A percentile compares a stretch with the other conserved stretches of the same genome.
phyloP scores from a whole-genome alignment of 2,888 invertebrate genomes.

The Elmis aenea region DNA sequence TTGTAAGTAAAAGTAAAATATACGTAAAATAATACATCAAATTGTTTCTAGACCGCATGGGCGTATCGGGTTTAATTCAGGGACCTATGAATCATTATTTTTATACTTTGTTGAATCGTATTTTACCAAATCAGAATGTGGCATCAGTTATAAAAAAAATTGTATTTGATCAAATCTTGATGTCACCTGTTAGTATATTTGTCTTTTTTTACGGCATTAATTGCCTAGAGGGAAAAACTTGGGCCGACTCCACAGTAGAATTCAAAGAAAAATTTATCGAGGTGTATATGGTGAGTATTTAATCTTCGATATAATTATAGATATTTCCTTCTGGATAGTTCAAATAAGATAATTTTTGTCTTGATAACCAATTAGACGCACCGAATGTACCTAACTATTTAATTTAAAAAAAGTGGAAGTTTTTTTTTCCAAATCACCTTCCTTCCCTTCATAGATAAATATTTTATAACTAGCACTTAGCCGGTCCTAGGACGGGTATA shows the following conservation, averaged over 20 bases:
- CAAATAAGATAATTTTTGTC: no score
- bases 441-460: no score
- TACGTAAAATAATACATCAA: no score
- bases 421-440: no score
- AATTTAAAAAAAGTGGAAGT: no score
- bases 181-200: slow-evolving; percentile 73
- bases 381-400: no score
- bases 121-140: slow-evolving; percentile 56
- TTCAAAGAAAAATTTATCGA: slow-evolving; percentile 64
- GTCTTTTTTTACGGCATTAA: slow-evolving; percentile 80
- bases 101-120: slow-evolving; percentile 69
- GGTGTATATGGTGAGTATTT: slow-evolving; percentile 62
- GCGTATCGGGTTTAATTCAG: slow-evolving; percentile 66
- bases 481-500: no score
- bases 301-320: no score
- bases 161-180: slow-evolving; percentile 57
- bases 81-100: slow-evolving; percentile 85
- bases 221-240: slow-evolving; percentile 61
- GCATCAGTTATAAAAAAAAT: slow-evolving; percentile 67
- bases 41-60: slow-evolving; percentile 73
- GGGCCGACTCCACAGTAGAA: slow-evolving; percentile 55
- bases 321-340: no score
- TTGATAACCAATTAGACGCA: no score
- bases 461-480: no score
- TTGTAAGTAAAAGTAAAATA: no score